Percentiles rank a stretch among this genome's conserved stretches.
Evolutionary conservation across 2,797 vertebrate genomes (phyloP).

Genomic region (Erithacus rubecula): DNA sequence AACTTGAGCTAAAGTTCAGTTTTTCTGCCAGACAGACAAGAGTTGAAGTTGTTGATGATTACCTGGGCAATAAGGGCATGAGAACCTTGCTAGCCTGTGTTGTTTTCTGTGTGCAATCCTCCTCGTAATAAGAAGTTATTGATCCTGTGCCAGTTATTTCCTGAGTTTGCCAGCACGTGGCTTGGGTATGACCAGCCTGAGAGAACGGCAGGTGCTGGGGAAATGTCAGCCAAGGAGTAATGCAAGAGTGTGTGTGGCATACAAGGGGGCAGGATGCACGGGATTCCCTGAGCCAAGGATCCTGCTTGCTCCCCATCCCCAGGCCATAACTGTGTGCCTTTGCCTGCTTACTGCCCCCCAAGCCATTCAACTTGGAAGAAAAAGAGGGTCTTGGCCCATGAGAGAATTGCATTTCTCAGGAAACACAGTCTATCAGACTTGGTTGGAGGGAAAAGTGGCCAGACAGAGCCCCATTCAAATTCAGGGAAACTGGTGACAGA

Average conservation of each 20-base stretch:
- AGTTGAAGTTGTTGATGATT: slow-evolving; percentile 10
- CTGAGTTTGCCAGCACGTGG: neutral
- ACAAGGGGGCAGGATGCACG: accelerated
- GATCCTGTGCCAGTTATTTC: neutral
- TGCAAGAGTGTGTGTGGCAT: neutral
- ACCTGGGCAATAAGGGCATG: neutral
- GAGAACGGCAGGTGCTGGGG: neutral
- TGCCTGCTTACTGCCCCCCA: neutral
- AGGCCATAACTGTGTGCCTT: neutral
- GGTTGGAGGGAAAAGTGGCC: neutral
- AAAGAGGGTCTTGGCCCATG: neutral
- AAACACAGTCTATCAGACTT: neutral
- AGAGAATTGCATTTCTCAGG: neutral
- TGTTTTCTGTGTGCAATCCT: neutral
- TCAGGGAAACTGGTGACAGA: neutral
- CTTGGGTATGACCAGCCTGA: neutral
- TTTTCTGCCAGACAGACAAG: neutral
- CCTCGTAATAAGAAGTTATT: neutral
- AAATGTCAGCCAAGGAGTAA: slow-evolving; percentile 32
- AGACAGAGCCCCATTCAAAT: neutral
- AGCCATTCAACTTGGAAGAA: neutral
- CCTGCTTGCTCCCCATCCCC: neutral
- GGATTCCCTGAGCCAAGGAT: neutral
- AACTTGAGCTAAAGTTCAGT: slow-evolving; percentile 15
- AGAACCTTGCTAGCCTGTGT: neutral